These are phyloP conservation scores for Hipparchia sbordonii DNA, from an alignment of 2,888 invertebrate genomes.

Conservation along the genomic window DNA sequence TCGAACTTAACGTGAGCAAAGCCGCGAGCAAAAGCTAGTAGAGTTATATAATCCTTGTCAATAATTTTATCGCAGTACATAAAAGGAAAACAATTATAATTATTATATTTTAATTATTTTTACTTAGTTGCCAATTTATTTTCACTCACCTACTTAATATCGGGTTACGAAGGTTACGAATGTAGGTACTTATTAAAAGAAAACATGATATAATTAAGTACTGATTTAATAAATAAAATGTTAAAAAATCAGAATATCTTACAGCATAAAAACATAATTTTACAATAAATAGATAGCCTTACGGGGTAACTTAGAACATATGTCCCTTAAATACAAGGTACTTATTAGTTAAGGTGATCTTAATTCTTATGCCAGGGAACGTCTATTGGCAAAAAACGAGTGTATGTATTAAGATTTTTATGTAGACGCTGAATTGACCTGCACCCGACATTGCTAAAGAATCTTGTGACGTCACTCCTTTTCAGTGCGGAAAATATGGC, in stretches of 20 bases:
- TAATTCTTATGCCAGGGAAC: too few relatives aligned
- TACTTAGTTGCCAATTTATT: not conserved
- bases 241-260: constrained; percentile 25
- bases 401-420: too few relatives aligned
- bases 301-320: constrained; percentile 1
- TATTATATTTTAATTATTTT: not conserved
- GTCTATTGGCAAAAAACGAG: too few relatives aligned
- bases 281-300: constrained; percentile 32
- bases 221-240: constrained; percentile 32
- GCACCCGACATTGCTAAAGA: not conserved
- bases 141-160: too few relatives aligned
- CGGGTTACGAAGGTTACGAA: not conserved
- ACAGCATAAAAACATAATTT: constrained; percentile 17
- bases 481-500: not conserved
- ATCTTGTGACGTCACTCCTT: not conserved
- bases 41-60: too few relatives aligned
- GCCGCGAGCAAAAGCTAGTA: too few relatives aligned
- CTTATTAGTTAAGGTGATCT: constrained; percentile 7
- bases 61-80: too few relatives aligned
- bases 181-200: constrained; percentile 1
- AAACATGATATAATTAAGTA: constrained; percentile 35
- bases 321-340: constrained; percentile 16
- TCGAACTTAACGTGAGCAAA: too few relatives aligned
- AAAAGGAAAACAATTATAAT: not conserved
- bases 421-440: too few relatives aligned